A percentile compares a stretch with the other conserved stretches of the same genome.
These are phyloP conservation scores for Scopus umbretta DNA, from an alignment of 2,113 vertebrate species.

Conservation along the genomic window DNA sequence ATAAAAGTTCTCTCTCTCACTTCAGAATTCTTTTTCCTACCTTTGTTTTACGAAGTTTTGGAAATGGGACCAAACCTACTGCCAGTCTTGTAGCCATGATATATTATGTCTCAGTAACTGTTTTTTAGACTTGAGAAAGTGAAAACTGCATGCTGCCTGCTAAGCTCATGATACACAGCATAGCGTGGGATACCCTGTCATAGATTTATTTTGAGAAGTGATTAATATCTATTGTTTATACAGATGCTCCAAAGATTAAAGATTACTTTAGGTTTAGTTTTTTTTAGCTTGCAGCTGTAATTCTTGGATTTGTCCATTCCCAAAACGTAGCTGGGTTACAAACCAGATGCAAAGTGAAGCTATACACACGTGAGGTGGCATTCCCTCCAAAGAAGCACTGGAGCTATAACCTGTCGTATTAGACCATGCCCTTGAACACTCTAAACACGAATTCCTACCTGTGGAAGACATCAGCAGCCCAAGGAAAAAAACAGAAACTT, in stretches of 20 bases:
- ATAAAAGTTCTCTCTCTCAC: not conserved
- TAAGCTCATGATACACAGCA: not conserved
- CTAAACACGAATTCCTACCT: not conserved
- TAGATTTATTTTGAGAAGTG: not conserved
- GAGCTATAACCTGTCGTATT: not conserved
- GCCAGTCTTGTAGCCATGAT: not conserved
- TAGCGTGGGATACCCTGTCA: rapidly evolving
- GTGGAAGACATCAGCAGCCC: not conserved
- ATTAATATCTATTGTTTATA: not conserved
- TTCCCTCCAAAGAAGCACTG: not conserved
- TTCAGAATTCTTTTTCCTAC: not conserved
- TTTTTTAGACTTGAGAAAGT: too few relatives aligned
- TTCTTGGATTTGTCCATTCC: not conserved
- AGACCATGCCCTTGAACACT: not conserved
- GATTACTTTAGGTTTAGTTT: not conserved
- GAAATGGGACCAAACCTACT: not conserved
- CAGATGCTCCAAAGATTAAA: not conserved
- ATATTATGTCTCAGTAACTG: not conserved
- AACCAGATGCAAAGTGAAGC: not conserved
- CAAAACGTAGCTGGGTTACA: not conserved
- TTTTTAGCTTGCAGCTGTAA: not conserved
- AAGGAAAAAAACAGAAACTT: not conserved
- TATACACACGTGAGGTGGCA: rapidly evolving
- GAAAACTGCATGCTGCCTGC: not conserved
- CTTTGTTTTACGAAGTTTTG: not conserved